A percentile compares a stretch with the other conserved stretches of the same genome.
These are phyloP conservation scores for Dendrophyllia cribrosa DNA, from an alignment of 64 coral and sea anemone genomes.

Conservation along the genomic window DNA sequence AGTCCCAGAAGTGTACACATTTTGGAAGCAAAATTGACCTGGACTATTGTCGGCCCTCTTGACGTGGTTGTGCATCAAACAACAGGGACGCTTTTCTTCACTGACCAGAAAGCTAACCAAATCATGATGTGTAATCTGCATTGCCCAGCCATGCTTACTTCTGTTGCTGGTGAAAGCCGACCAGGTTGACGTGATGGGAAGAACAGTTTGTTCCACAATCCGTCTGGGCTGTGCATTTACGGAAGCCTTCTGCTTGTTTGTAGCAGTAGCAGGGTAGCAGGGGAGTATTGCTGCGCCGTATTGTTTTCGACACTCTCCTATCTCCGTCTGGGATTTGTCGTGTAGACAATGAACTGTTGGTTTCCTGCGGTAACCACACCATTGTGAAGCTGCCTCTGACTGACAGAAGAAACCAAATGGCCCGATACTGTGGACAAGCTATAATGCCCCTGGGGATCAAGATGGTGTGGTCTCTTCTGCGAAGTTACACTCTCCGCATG, in stretches of 20 bases:
- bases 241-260: too few relatives aligned
- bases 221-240: too few relatives aligned
- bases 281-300: too few relatives aligned
- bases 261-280: too few relatives aligned
- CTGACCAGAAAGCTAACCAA: conserved; percentile 52
- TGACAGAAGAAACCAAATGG: too few relatives aligned
- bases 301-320: neutral
- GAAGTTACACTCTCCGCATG: conserved; percentile 44
- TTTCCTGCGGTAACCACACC: conserved; percentile 50
- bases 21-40: conserved; percentile 69
- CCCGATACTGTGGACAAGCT: too few relatives aligned
- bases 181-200: conserved; percentile 60
- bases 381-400: too few relatives aligned
- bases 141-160: conserved; percentile 58
- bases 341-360: conserved; percentile 31
- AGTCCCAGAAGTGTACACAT: conserved; percentile 73
- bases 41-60: conserved; percentile 5
- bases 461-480: conserved; percentile 60
- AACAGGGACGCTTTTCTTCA: conserved; percentile 57
- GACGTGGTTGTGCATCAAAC: conserved; percentile 11
- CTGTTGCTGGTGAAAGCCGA: conserved; percentile 63
- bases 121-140: conserved; percentile 60
- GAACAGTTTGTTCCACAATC: too few relatives aligned
- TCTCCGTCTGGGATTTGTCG: conserved; percentile 56
- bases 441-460: neutral